Conservation (phyloP, 1,140 invertebrate species). For the Oedothorax gibbosus region DNA sequence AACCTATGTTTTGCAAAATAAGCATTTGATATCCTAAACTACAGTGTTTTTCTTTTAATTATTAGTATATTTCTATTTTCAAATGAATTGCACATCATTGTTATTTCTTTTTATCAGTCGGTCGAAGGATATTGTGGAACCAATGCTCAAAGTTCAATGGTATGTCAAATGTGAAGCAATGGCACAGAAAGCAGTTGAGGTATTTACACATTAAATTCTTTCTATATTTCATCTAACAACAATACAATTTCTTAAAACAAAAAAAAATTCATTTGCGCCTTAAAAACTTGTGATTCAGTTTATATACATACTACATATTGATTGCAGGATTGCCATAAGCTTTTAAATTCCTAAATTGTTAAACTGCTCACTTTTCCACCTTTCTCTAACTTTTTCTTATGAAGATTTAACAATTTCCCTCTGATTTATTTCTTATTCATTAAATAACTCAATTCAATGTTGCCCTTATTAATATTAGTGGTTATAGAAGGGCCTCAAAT, state of each 20-base stretch:
- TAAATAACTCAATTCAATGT: too few relatives aligned
- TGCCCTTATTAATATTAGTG: too few relatives aligned
- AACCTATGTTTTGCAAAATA: neutral
- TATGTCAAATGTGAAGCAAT: constrained; percentile 74
- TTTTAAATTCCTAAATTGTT: neutral
- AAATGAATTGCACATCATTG: neutral
- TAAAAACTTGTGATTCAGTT: neutral
- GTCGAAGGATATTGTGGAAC: constrained; percentile 98
- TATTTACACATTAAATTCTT: constrained; percentile 6
- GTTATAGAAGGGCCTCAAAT: too few relatives aligned
- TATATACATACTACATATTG: neutral
- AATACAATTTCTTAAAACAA: too few relatives aligned
- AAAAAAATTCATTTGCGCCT: neutral
- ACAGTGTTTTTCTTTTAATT: neutral
- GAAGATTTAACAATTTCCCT: too few relatives aligned
- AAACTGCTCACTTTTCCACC: neutral
- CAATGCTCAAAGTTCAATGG: constrained; percentile 98
- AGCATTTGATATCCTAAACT: neutral
- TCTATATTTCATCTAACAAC: too few relatives aligned
- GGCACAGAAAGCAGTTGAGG: constrained; percentile 62
- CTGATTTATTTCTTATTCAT: too few relatives aligned
- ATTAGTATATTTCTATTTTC: neutral
- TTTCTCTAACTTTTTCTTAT: neutral
- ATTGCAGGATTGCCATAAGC: neutral
- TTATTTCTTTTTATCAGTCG: constrained; percentile 74